phyloP scores from a whole-genome alignment of 2,113 vertebrate genomes.

The Zonotrichia leucophrys region DNA sequence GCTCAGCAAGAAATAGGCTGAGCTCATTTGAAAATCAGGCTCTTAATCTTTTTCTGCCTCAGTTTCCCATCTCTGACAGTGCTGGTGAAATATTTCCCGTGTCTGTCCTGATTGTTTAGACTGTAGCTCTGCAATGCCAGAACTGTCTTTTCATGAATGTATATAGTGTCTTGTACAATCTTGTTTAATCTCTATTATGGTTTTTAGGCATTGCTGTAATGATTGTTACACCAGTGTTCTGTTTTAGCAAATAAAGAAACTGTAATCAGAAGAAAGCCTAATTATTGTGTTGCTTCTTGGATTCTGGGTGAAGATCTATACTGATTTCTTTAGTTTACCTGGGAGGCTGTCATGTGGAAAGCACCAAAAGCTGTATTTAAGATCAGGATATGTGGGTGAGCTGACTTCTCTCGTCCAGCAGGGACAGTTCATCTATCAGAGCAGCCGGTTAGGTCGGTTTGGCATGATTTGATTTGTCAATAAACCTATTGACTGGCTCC shows the following conservation, averaged over 20 bases:
- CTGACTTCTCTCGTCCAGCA: not conserved
- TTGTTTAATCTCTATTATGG: not conserved
- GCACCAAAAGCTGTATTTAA: not conserved
- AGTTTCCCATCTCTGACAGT: conserved; percentile 34
- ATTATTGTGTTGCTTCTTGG: not conserved
- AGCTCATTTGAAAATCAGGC: conserved; percentile 38
- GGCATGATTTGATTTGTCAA: not conserved
- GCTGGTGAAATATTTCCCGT: not conserved
- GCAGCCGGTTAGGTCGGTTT: not conserved
- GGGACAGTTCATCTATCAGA: conserved; percentile 9
- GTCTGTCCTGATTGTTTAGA: conserved; percentile 23
- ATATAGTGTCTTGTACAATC: not conserved
- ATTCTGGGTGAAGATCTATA: not conserved
- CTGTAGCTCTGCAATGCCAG: not conserved
- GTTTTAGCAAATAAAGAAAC: not conserved
- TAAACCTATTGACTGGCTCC: not conserved
- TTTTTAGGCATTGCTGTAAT: not conserved
- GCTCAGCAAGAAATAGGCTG: conserved; percentile 41
- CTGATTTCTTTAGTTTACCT: not conserved
- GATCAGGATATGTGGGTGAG: not conserved
- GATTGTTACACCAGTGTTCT: not conserved
- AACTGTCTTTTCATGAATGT: conserved; percentile 18
- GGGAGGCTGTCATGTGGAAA: not conserved
- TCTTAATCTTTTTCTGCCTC: conserved; percentile 57
- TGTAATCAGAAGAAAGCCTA: not conserved